Conservation (phyloP, 2,113 vertebrate species). For the Panthera leo region DNA sequence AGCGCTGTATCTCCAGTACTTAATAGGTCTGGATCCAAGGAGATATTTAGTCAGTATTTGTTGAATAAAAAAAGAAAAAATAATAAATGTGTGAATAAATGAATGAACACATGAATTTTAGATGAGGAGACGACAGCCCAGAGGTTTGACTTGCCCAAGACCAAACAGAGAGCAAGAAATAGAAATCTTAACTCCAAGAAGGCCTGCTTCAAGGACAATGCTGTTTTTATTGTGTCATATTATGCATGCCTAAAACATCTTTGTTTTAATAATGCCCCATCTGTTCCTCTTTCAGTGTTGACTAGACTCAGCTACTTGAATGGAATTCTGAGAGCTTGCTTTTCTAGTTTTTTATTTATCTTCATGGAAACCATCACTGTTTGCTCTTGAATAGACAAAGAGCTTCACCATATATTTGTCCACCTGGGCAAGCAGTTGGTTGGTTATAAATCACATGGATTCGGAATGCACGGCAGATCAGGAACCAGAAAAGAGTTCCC, state of each 20-base stretch:
- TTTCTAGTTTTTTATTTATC: slow-evolving; percentile 44
- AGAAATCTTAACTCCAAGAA: background rate
- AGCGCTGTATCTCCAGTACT: background rate
- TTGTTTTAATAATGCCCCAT: slow-evolving; percentile 25
- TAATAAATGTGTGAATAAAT: background rate
- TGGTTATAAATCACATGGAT: background rate
- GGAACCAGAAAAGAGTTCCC: background rate
- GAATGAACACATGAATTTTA: background rate
- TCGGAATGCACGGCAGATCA: background rate
- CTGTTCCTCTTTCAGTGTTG: slow-evolving; percentile 24
- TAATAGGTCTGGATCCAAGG: background rate
- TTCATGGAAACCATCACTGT: slow-evolving; percentile 25
- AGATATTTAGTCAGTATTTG: background rate
- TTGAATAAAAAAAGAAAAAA: background rate
- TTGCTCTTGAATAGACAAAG: background rate
- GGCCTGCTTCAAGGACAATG: background rate
- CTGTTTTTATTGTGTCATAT: background rate
- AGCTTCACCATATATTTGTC: background rate
- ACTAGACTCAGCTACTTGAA: slow-evolving; percentile 9
- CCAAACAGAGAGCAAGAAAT: background rate
- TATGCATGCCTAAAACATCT: slow-evolving; percentile 1
- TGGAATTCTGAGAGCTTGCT: slow-evolving; percentile 38
- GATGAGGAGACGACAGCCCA: background rate
- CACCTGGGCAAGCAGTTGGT: background rate
- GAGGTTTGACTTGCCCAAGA: background rate